A percentile compares a stretch with the other conserved stretches of the same genome.
phyloP scores from a whole-genome alignment of 2,113 vertebrate species.

The Cynoglossus semilaevis region DNA sequence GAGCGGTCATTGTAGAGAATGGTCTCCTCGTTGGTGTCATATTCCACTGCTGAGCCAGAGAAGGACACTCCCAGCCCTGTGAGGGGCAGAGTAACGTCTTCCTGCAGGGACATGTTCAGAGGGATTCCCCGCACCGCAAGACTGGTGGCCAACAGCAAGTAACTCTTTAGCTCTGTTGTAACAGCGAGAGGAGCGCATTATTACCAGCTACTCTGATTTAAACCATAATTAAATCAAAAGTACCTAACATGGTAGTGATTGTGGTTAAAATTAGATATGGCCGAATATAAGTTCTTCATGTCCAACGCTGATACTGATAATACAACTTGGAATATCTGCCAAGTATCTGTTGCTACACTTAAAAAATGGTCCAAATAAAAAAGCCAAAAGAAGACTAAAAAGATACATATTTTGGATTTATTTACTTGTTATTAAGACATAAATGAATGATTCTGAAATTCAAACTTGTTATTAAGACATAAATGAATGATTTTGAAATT shows the following conservation, averaged over 20 bases:
- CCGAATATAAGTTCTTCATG: no score
- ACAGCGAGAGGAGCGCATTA: slow-evolving; percentile 4
- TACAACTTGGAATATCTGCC: no score
- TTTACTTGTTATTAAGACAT: not conserved
- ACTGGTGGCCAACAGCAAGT: slow-evolving; percentile 59
- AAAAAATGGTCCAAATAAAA: no score
- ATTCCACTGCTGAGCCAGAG: slow-evolving; percentile 68
- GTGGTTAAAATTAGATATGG: no score
- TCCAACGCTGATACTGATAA: no score
- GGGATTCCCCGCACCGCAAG: slow-evolving; percentile 68
- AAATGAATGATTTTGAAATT: no score
- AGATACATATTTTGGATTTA: no score
- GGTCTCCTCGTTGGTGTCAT: slow-evolving; percentile 52
- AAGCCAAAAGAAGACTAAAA: no score
- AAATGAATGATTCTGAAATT: no score
- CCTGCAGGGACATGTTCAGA: slow-evolving; percentile 63
- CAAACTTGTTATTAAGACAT: not conserved
- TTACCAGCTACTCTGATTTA: not conserved
- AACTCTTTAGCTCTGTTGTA: slow-evolving; percentile 69
- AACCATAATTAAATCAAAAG: not conserved
- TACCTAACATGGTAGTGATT: no score
- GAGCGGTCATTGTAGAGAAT: slow-evolving; percentile 69
- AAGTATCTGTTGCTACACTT: no score
- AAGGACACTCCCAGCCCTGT: slow-evolving; percentile 48
- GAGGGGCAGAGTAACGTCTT: slow-evolving; percentile 70